Percentiles rank a stretch among this genome's conserved stretches.
These are phyloP conservation scores for chimpanzee (Pan troglodytes) DNA, from an alignment of 2,113 vertebrate species.

Conservation along the genomic window DNA sequence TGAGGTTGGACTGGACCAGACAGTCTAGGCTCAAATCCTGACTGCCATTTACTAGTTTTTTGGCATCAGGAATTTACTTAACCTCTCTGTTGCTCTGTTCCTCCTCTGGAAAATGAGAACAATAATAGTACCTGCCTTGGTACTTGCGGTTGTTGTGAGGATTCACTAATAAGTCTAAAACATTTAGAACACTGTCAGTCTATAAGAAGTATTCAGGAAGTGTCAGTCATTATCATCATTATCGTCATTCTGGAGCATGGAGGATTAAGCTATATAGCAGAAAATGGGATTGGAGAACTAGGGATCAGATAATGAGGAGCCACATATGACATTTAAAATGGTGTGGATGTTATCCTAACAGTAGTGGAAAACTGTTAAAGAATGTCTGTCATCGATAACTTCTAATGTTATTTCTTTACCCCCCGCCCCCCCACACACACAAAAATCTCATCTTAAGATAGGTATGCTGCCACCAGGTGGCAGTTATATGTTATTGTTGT, in stretches of 20 bases:
- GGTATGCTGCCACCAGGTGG: slow-evolving; percentile 25
- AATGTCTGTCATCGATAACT: not conserved
- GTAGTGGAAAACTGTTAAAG: not conserved
- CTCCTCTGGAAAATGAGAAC: not conserved
- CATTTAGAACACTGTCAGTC: not conserved
- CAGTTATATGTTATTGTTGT: not conserved
- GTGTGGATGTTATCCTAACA: not conserved
- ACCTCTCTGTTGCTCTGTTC: not conserved
- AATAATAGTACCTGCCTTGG: not conserved
- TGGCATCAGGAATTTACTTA: not conserved
- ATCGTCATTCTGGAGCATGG: not conserved
- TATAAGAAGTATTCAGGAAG: not conserved
- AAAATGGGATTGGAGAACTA: not conserved
- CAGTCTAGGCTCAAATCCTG: not conserved
- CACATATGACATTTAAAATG: not conserved
- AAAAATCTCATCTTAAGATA: not conserved
- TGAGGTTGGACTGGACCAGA: not conserved
- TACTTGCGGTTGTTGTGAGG: not conserved
- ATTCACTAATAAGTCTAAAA: not conserved
- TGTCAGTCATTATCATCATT: not conserved
- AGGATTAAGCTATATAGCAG: not conserved
- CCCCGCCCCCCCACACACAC: no score
- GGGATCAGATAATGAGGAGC: not conserved
- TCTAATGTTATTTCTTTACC: not conserved
- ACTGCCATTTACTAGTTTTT: not conserved